Base-by-base conservation (phyloP, 2,797 vertebrate genomes). In the Ceyx erithaca region DNA sequence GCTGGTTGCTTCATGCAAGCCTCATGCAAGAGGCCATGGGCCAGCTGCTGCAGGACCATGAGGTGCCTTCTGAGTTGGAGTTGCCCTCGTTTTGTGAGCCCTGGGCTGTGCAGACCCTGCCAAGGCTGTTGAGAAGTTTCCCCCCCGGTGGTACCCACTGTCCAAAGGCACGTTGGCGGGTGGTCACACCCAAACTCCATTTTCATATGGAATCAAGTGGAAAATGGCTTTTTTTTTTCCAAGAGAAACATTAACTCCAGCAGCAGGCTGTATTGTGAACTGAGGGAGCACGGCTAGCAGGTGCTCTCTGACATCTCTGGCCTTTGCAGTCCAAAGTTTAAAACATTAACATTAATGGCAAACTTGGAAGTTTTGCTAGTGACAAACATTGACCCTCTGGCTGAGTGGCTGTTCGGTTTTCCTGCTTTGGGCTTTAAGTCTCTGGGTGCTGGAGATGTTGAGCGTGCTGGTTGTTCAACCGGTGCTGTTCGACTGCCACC, bases 401-500 rank as follows among this genome's bases (percentile, higher is more conserved):
- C 19, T 68, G 25, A 43, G 28, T 7, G 18, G 37, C n/a, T 59
- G 18, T 35, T 57, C 1, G 1, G 0, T 26, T 80, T 67, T 31
- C 20, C 41, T 49, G 7, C 2, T 3, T 5, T 68, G 20, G 8
- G 9, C 13, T 13, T 26, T 51, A 15, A 35, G 8, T 14, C 0
- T 0, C 4, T 7, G 37, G 26, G 10, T 17, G 12, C 6, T 26
- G 18, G 35, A 51, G 14, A 7, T 7, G 37, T 12, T 17, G 8
- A 9, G 8, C 4, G 5, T 6, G 30, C 17, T 10, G 23, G 23
- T 4, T 72, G 7, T 26, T 80, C 30, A 13, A 11, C 17, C 55
- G 46, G 9, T 75, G 89, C 41, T 85, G 37, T 40, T 85, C 1
- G 35, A 85, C 76, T 73, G 82, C 91, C 95, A 79, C 25, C 93